Evolutionary conservation across 2,797 vertebrate genomes (phyloP), one percentile per base, ranked within the genome.

Genomic region (Dicrostonyx torquatus): DNA sequence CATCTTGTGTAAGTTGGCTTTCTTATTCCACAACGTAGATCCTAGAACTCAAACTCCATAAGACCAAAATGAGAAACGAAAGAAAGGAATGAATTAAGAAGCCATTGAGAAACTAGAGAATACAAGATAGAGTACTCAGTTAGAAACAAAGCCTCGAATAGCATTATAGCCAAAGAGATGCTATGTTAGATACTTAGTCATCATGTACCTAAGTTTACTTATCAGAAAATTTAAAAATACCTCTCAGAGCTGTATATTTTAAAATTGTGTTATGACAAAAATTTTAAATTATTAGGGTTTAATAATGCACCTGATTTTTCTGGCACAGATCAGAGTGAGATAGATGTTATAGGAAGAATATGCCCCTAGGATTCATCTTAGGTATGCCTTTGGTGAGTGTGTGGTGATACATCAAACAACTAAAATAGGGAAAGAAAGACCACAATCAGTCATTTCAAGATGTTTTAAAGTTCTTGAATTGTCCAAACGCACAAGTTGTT

Each of bases 161-260:
- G 14, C n/a, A 24, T 4, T 84, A n/a, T 31, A 50, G 45, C 37
- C 72, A 73, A 40, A 10, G 9, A n/a, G 24, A 78, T 8, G 26
- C 22, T 6, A 26, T 11, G 8, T 20, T 48, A 83, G 11, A 45
- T 89, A 58, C 14, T 93, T 72, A 55, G 6, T 93, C 8, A 58
- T 40, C 82, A 50, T 86, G 37, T 62, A 26, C 45, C 50, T 94
- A n/a, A 20, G 31, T 93, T 95, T 94, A 90, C 20, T 93, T 45
- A 83, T 53, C 18, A 93, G 43, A 90, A 90, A 92, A 77, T 48
- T 75, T 68, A 31, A 43, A 45, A 45, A 62, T 89, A 84, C 0
- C 24, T 84, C n/a, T 55, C n/a, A 91, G 14, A 40, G 48, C 15
- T 45, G 4, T 58, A 17, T 86, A 15, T 77, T 3, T 72, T 89